Percentiles rank a stretch among this genome's conserved stretches.
phyloP scores from a whole-genome alignment of 1,140 invertebrate species.

The Zaprionus kolodkinae region DNA sequence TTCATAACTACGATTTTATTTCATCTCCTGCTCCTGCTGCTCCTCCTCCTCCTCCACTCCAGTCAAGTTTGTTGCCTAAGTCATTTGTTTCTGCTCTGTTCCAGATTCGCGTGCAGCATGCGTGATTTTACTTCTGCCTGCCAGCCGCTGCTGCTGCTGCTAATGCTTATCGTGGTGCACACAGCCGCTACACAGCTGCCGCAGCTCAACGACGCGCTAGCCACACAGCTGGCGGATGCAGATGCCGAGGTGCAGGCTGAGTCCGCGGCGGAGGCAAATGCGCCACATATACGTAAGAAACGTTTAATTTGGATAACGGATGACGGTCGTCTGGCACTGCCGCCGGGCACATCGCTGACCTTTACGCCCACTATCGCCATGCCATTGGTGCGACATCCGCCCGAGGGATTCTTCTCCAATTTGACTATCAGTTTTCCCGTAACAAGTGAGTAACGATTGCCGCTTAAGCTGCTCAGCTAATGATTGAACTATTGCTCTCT shows the following conservation, averaged over 20 bases:
- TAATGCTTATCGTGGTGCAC: constrained; percentile 9
- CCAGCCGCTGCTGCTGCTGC: constrained; percentile 26
- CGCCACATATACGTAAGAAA: constrained; percentile 90
- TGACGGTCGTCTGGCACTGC: constrained; percentile 91
- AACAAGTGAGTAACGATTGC: constrained; percentile 88
- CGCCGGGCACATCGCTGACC: constrained; percentile 91
- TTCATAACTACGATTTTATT: constrained; percentile 31
- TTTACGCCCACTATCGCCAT: constrained; percentile 92
- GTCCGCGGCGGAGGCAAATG: constrained; percentile 31
- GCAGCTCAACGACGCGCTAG: constrained; percentile 43
- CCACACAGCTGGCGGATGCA: constrained; percentile 60
- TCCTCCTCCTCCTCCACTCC: constrained; percentile 3
- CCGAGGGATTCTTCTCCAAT: constrained; percentile 93
- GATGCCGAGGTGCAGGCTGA: constrained; percentile 42
- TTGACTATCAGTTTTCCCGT: constrained; percentile 94
- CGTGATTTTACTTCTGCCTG: constrained; percentile 29
- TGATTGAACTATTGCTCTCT: constrained; percentile 23
- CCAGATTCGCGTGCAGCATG: constrained; percentile 28
- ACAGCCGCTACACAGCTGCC: constrained; percentile 34
- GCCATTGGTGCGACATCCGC: constrained; percentile 92
- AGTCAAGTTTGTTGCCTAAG: constrained; percentile 48
- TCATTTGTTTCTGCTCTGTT: constrained; percentile 39
- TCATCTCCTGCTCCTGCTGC: constrained; percentile 2
- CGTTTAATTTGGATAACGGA: constrained; percentile 92
- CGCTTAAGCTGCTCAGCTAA: background rate